phyloP scores from a whole-genome alignment of 2,888 invertebrate species.

The Auanema sp. region DNA sequence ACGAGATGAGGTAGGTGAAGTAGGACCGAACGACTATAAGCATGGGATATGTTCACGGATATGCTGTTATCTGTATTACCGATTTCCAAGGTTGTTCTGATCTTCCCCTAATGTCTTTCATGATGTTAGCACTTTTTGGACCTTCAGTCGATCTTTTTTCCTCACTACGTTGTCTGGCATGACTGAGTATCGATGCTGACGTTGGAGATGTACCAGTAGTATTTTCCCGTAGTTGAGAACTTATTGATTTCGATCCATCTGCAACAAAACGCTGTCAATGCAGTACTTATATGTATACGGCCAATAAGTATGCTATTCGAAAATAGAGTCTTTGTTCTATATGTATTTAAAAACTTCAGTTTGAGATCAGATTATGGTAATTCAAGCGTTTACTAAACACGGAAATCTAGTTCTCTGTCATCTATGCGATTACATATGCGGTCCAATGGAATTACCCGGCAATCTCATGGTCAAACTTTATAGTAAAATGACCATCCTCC shows the following conservation, averaged over 20 bases:
- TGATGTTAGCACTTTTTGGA: constrained; percentile 33
- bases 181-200: constrained; percentile 42
- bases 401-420: too few species aligned
- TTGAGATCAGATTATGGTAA: too few species aligned
- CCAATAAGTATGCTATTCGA: too few species aligned
- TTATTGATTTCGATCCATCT: constrained; percentile 35
- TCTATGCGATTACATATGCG: too few species aligned
- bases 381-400: too few species aligned
- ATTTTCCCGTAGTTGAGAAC: constrained; percentile 29
- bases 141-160: constrained; percentile 12
- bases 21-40: constrained; percentile 29
- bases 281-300: too few species aligned
- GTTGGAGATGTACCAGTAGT: constrained; percentile 45
- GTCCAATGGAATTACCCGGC: too few species aligned
- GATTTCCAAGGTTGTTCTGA: constrained; percentile 41
- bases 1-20: constrained; percentile 23
- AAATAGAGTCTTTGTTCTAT: too few species aligned
- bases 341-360: too few species aligned
- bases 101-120: constrained; percentile 31
- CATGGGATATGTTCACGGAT: constrained; percentile 3
- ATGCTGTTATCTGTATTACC: constrained; percentile 18
- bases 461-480: too few species aligned
- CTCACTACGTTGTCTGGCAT: constrained; percentile 37
- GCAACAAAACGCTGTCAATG: constrained; percentile 4
- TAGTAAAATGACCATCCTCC: too few species aligned